A percentile compares a stretch with the other conserved stretches of the same genome.
phyloP scores from a whole-genome alignment of 2,888 invertebrate species.

The Blomia tropicalis region DNA sequence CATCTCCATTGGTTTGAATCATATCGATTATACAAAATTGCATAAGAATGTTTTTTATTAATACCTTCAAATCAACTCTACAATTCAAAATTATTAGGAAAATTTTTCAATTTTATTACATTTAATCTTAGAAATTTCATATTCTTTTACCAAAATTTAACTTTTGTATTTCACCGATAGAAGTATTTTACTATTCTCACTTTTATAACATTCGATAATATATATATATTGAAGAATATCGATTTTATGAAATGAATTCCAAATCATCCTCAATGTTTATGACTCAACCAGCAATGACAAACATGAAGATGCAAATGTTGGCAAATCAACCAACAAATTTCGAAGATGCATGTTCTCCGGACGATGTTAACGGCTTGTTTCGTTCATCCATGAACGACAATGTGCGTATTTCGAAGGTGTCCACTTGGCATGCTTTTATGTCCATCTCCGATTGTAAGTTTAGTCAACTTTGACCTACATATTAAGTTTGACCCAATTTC shows the following conservation, averaged over 20 bases:
- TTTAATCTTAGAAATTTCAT: no score
- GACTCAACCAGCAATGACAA: no score
- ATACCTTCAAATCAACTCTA: no score
- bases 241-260: conserved; percentile 3
- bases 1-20: no score
- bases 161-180: no score
- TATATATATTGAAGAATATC: conserved; percentile 1
- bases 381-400: not conserved
- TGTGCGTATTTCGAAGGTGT: not conserved
- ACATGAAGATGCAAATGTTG: no score
- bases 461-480: not conserved
- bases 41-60: no score
- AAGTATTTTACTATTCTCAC: not conserved
- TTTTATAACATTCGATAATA: not conserved
- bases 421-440: not conserved
- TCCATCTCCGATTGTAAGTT: not conserved
- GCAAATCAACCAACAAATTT: conserved; percentile 17
- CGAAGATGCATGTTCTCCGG: conserved; percentile 17
- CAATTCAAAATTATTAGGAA: no score
- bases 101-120: no score
- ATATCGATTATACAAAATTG: no score
- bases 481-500: not conserved
- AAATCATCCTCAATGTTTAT: no score
- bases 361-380: not conserved
- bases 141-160: no score